Base-by-base conservation (phyloP, 2,113 vertebrate species). In the Urocolius indicus region DNA sequence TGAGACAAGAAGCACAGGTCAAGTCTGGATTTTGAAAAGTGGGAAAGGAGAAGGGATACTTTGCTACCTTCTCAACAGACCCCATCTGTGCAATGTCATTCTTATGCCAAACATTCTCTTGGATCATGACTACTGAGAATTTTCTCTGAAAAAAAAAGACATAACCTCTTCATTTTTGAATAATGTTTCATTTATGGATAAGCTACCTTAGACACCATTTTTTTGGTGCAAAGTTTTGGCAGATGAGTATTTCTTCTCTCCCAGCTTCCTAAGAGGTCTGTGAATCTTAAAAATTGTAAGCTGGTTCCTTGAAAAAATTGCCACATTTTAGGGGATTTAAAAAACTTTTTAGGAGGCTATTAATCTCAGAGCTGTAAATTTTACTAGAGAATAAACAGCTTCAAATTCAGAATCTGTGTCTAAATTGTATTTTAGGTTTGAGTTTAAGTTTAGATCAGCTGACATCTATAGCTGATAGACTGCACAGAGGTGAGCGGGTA, bases 281-380 rank as follows among this genome's bases (percentile, higher is more conserved):
- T 61, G 13, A 77, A 59, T 38, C 20, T 66, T 62, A 36, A 48
- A 14, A 83, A 41, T 4, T 2, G 1, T 51, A 74, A 49, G 11
- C 1, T 9, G 2, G 3, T 54, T 81, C 74, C 24, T 23, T 24
- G 0, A 7, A 8, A 45, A n/a, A 16, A 27, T 11, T 21, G 34
- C 11, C 9, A 22, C 1, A 3, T 55, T 61, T 73, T 61, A 49
- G 12, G 34, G 5, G 2, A n/a, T 4, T 27, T 87, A 69, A 80
- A 7, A 13, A 4, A 3, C 8, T 16, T 29, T 92, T 83, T 26
- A n/a, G 6, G 13, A 11, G 10, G 8, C 43, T 67, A 5, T 30
- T 84, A 61, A 32, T 61, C 19, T 8, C 5, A 20, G 13, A 87
- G 14, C 0, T 80, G 23, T 32, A 46, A 2, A 38, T 34, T 87